Conservation (phyloP, 2,797 vertebrate species). For the Masticophis lateralis region DNA sequence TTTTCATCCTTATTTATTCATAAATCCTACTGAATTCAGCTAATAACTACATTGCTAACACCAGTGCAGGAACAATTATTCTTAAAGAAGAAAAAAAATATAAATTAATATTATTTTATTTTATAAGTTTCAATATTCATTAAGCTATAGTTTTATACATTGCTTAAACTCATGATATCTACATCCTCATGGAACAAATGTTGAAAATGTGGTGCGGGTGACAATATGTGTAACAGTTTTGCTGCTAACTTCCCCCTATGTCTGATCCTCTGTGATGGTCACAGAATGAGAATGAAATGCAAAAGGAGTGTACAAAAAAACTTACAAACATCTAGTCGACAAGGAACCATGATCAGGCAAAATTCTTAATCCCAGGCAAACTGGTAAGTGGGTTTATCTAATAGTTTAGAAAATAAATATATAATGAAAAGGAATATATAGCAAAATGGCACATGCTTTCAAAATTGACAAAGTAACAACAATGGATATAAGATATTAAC, state of each 20-base stretch:
- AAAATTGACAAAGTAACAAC: neutral
- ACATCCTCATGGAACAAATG: neutral
- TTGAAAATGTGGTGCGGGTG: neutral
- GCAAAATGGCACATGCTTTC: neutral
- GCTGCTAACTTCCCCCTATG: neutral
- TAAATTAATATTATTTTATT: neutral
- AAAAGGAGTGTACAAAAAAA: neutral
- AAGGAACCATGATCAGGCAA: neutral
- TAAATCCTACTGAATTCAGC: neutral
- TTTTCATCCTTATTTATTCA: neutral
- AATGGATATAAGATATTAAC: neutral
- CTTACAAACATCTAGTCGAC: neutral
- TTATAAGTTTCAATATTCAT: neutral
- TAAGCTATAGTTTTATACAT: neutral
- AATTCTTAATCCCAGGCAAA: neutral
- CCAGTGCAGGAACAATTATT: neutral
- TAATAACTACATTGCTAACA: neutral
- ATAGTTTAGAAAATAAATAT: neutral
- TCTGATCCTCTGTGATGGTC: neutral
- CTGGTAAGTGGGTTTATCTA: neutral
- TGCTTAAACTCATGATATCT: neutral
- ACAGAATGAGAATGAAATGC: neutral
- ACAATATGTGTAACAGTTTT: neutral
- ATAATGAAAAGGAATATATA: neutral
- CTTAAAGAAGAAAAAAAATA: neutral